Base-by-base conservation (phyloP, 2,797 vertebrate species). In the Zenarchopterus dispar region DNA sequence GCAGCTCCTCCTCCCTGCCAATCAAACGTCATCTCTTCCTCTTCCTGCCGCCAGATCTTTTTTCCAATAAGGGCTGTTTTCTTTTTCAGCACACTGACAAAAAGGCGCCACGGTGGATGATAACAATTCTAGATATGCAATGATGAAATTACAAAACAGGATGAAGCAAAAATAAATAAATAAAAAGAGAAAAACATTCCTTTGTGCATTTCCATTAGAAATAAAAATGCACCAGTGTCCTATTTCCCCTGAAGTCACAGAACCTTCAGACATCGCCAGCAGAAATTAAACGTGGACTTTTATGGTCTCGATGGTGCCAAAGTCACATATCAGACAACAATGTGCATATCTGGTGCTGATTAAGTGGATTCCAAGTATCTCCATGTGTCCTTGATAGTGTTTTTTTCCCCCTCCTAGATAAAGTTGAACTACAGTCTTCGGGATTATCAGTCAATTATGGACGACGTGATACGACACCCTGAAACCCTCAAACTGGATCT, bases 51-150 rank as follows among this genome's bases (percentile, higher is more conserved):
- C 36, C 10, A 28, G 16, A 67, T 19, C 66, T 22, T 18, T 47
- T 59, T 73, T 71, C 73, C 81, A 73, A 67, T 81, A 71, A 76
- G 86, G 70, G 62, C 58, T 6, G 39, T 81, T 76, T 73, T 84
- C 59, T 67, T 89, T 90, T n/a, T n/a, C n/a, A n/a, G 85, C 86
- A 82, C 50, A 52, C 78, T 86, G 86, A 90, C 85, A 81, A 78
- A 54, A 66, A 63, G 87, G 75, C 88, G 86, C 88, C 88, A 46
- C 64, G 16, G 67, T 50, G 78, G 77, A 84, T 87, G 81, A 73
- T 55, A 48, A 77, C 67, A 23, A 61, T 17, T 44, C 39, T 4
- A 2, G 55, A 65, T 21, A 33, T 62, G 63, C 17, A n/a, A 19
- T 33, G 70, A 76, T 45, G 68, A 5, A 56, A 62, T 56, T 41